Percentiles rank a stretch among this genome's conserved stretches.
These are phyloP conservation scores for Phaedon cochleariae DNA, from an alignment of 2,888 invertebrate species.

Conservation along the genomic window DNA sequence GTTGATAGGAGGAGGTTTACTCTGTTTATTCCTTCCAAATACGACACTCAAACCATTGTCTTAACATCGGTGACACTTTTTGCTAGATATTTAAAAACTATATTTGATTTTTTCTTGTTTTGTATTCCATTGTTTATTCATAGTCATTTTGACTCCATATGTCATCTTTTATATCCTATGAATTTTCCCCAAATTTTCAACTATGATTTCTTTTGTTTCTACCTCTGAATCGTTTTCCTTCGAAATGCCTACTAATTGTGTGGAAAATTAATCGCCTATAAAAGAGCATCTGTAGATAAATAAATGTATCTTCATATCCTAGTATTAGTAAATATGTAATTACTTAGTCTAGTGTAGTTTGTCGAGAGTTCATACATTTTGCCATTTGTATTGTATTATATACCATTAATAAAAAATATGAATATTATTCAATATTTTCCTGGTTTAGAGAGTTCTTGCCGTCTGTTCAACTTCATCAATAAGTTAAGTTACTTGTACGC, in stretches of 20 bases:
- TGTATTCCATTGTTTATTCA: conserved; percentile 9
- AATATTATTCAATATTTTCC: neutral
- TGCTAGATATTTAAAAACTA: neutral
- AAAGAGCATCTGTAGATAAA: conserved; percentile 35
- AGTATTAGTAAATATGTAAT: conserved; percentile 42
- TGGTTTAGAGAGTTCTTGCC: too few species aligned
- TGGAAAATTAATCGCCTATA: conserved; percentile 16
- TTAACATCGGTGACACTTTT: conserved; percentile 48
- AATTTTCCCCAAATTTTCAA: conserved; percentile 6
- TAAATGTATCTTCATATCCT: conserved; percentile 35
- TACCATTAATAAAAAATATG: neutral
- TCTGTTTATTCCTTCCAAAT: conserved; percentile 89
- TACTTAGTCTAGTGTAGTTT: conserved; percentile 28
- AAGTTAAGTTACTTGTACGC: too few species aligned
- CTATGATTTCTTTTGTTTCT: neutral
- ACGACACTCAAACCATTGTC: conserved; percentile 80
- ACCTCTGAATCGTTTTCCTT: neutral
- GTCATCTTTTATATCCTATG: conserved; percentile 18
- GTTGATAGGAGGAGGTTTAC: conserved; percentile 85
- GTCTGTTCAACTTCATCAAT: too few species aligned
- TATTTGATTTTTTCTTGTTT: conserved; percentile 8
- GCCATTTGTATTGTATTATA: conserved; percentile 4
- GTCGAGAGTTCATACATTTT: conserved; percentile 33
- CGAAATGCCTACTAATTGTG: neutral
- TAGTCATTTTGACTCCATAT: conserved; percentile 10